Conservation (phyloP, 2,888 invertebrate species). For the Philereme transversata region DNA sequence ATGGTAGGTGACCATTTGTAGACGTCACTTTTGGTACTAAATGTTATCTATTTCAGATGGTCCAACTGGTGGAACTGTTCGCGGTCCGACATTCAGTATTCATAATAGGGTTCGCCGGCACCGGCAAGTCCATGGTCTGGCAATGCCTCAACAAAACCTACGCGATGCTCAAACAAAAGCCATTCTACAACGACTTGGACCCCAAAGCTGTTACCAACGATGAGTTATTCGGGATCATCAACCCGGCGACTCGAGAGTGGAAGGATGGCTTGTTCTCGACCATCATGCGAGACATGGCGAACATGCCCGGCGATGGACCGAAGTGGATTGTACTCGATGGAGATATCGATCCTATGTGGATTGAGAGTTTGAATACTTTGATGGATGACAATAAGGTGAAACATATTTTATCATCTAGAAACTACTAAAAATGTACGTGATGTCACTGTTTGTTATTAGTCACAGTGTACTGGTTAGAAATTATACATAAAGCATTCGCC, state of each 20-base stretch:
- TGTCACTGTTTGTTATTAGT: too few species aligned
- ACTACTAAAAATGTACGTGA: too few species aligned
- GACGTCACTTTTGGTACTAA: too few species aligned
- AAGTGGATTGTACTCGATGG: constrained; percentile 98
- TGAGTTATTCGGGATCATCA: constrained; percentile 96
- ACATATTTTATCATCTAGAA: too few species aligned
- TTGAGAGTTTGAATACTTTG: constrained; percentile 97
- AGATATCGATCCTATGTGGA: constrained; percentile 99
- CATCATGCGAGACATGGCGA: constrained; percentile 96
- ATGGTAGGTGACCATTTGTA: too few species aligned
- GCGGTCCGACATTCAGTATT: constrained; percentile 97
- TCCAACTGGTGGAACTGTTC: constrained; percentile 96
- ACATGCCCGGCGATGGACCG: constrained; percentile 92
- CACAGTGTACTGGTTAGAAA: too few species aligned
- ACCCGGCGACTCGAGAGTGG: constrained; percentile 97
- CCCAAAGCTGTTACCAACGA: constrained; percentile 98
- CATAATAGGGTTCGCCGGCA: constrained; percentile 93
- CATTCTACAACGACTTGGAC: constrained; percentile 94
- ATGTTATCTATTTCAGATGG: constrained; percentile 84
- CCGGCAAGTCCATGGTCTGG: constrained; percentile 97
- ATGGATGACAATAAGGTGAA: constrained; percentile 98
- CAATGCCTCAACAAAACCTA: constrained; percentile 94
- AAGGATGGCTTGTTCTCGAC: constrained; percentile 95
- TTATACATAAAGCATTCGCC: too few species aligned
- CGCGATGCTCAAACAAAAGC: constrained; percentile 90